phyloP scores from a whole-genome alignment of 1,140 invertebrate genomes.

The Latrodectus geometricus region DNA sequence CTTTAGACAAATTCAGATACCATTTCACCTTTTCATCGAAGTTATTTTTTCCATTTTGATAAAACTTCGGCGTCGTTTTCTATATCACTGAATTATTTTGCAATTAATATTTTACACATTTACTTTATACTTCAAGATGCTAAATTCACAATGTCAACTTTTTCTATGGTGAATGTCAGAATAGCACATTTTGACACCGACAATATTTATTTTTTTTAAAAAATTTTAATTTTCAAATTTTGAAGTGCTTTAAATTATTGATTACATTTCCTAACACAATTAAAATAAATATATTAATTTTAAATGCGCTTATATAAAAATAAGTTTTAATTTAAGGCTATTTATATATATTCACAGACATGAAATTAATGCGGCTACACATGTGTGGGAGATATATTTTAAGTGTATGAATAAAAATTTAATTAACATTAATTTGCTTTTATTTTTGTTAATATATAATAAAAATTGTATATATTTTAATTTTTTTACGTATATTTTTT shows the following conservation, averaged over 20 bases:
- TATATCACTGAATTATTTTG: background rate
- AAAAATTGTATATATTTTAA: no score
- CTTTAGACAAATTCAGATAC: background rate
- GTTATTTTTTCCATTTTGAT: no score
- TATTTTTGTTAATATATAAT: no score
- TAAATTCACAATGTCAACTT: background rate
- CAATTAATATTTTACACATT: background rate
- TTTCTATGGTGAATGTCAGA: no score
- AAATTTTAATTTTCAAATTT: no score
- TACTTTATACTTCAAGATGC: background rate
- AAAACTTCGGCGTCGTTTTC: background rate
- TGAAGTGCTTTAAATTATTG: no score
- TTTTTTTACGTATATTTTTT: no score
- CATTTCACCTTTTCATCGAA: no score
- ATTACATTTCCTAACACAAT: background rate
- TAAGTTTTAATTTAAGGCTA: background rate
- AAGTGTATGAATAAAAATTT: background rate
- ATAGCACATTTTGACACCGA: no score
- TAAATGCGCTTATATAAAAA: background rate
- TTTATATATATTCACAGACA: no score
- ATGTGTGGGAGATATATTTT: background rate
- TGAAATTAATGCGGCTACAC: background rate
- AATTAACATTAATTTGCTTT: no score
- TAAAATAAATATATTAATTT: background rate
- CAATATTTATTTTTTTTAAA: no score